Percentiles rank a stretch among this genome's conserved stretches.
Conservation (phyloP, 2,888 invertebrate genomes). For the Thecophora atra region DNA sequence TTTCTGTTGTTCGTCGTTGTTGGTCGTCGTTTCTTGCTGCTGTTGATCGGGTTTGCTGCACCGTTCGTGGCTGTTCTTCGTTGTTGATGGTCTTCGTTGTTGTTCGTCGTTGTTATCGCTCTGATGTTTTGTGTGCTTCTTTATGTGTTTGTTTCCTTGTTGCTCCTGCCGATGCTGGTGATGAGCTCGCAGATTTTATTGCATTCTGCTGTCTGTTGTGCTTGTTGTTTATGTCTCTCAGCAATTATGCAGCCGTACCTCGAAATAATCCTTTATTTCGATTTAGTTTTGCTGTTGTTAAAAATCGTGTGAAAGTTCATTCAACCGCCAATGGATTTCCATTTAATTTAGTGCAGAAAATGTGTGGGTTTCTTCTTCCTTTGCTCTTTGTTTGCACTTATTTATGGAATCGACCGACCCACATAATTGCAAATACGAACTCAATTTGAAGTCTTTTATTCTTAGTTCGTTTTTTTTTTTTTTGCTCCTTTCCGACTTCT, state of each 20-base stretch:
- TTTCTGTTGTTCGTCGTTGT: no score
- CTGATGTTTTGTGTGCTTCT: neutral
- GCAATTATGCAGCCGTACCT: constrained; percentile 36
- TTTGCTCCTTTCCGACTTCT: no score
- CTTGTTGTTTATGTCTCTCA: neutral
- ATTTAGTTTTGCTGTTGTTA: constrained; percentile 13
- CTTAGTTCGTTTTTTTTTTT: neutral
- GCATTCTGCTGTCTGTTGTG: neutral
- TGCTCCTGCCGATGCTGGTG: neutral
- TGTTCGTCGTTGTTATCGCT: constrained; percentile 1
- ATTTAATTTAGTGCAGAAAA: neutral
- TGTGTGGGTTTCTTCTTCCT: constrained; percentile 29
- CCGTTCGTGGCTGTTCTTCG: neutral
- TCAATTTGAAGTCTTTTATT: neutral
- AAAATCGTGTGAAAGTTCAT: constrained; percentile 25
- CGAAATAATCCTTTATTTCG: constrained; percentile 15
- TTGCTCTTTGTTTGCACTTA: neutral
- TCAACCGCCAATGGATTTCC: constrained; percentile 5
- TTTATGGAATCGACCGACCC: neutral
- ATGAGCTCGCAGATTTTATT: neutral
- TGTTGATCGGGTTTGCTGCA: no score
- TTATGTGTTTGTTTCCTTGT: constrained; percentile 1
- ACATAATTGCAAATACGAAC: constrained; percentile 9
- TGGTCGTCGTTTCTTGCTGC: no score
- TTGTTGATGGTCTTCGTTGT: neutral